Evolutionary conservation across 2,888 invertebrate genomes (phyloP), one percentile per base, ranked within the genome.

Genomic region (Notodonta ziczac): DNA sequence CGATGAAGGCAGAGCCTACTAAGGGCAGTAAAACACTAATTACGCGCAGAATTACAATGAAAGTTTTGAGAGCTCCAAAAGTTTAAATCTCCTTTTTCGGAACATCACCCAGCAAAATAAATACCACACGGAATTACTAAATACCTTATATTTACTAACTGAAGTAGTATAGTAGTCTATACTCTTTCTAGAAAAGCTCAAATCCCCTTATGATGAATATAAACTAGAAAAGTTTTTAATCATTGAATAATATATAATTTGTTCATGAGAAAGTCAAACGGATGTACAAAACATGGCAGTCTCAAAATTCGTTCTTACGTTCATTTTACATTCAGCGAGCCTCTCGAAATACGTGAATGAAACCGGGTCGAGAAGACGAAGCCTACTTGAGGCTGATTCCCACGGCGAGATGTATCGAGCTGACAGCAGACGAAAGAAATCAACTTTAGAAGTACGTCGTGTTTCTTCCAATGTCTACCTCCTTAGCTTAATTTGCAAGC

Each of bases 351-450:
- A 84, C 84, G 83, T 84, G 85, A 88, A 82, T 73, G 77, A 76
- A 90, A 89, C 89, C 85, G 76, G 87, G 89, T 85, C 88, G 81
- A 80, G 75, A 74, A 78, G 81, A 77, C 74, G 76, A 76, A 76
- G 73, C 77, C 76, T 69, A 74, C 73, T 75, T 77, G 62, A 44
- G 24, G 52, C 59, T 57, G 67, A 71, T 73, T 74, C 77, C 60
- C 70, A 71, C 68, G 63, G 54, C 56, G 54, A 56, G 67, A 67
- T 56, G n/a, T 56, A 56, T 16, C 4, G 35, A 54, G 54, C 39
- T 35, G 0, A 54, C 12, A 39, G 8, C 9, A 54, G 39, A 54
- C 13, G 39, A 54, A 54, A n/a, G 54, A 13, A 39, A n/a, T n/a
- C 6, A 32, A 46, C 46, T 16, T 50, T 16, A 16, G 12, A 16